A percentile compares a stretch with the other conserved stretches of the same genome.
phyloP scores from a whole-genome alignment of 2,888 invertebrate species.

The Lepidochrysops patricia region DNA sequence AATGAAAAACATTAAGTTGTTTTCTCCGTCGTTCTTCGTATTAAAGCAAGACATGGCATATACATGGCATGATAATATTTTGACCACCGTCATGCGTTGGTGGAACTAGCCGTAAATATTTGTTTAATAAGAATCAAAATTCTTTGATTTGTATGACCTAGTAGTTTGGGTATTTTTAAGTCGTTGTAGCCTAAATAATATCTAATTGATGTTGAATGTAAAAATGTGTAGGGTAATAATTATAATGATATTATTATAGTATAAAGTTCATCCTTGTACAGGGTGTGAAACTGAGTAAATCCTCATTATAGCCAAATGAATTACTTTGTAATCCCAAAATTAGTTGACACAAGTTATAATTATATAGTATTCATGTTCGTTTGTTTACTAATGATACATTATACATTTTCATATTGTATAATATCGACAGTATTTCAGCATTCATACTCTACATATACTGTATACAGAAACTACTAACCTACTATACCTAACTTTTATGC shows the following conservation, averaged over 20 bases:
- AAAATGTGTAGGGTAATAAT: neutral
- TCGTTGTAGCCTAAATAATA: constrained; percentile 9
- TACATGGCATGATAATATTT: no score
- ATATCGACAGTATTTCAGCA: no score
- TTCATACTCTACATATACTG: no score
- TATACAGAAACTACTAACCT: no score
- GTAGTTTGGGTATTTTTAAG: neutral
- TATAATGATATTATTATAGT: neutral
- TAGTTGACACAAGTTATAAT: neutral
- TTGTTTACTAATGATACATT: no score
- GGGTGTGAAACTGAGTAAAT: neutral
- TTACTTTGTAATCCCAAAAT: neutral
- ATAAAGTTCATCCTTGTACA: neutral
- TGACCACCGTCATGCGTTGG: no score
- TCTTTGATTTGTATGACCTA: neutral
- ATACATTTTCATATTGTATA: no score
- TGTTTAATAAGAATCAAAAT: neutral
- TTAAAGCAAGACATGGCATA: no score
- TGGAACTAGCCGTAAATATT: no score
- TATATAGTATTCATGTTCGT: no score
- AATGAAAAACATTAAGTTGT: no score
- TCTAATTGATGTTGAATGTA: constrained; percentile 9
- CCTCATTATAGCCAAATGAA: neutral
- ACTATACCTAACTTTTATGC: neutral
- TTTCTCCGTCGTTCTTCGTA: no score